Conservation (phyloP, 2,113 vertebrate genomes). For the Malurus elegans region DNA sequence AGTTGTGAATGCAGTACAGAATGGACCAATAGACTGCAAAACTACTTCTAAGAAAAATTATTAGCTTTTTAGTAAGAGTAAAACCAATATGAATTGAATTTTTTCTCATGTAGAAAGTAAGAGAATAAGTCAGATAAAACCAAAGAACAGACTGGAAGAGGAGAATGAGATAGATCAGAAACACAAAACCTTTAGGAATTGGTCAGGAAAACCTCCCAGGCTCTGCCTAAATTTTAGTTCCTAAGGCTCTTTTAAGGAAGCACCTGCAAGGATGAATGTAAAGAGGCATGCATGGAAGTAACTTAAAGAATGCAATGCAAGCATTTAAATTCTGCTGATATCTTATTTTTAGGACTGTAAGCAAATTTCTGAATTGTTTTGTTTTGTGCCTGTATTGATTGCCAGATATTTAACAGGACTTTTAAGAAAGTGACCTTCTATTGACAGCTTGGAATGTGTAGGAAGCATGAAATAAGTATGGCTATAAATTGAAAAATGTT, state of each 20-base stretch:
- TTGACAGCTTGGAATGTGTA: background rate
- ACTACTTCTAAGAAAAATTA: background rate
- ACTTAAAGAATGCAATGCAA: background rate
- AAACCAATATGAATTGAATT: background rate
- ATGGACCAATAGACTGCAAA: background rate
- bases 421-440: background rate
- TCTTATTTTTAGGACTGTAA: background rate
- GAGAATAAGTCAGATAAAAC: background rate
- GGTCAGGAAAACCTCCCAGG: background rate
- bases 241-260: background rate
- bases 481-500: background rate
- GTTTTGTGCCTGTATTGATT: background rate
- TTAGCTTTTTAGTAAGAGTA: background rate
- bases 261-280: background rate
- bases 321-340: background rate
- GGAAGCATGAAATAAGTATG: background rate
- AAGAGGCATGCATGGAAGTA: fast-evolving
- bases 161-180: background rate
- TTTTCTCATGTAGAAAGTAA: background rate
- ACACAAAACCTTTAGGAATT: background rate
- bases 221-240: background rate
- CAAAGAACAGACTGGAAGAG: background rate
- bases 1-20: background rate
- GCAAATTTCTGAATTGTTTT: background rate
- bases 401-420: background rate